phyloP scores from a whole-genome alignment of 23 tunicate genomes.

The Ascidia mentula region DNA sequence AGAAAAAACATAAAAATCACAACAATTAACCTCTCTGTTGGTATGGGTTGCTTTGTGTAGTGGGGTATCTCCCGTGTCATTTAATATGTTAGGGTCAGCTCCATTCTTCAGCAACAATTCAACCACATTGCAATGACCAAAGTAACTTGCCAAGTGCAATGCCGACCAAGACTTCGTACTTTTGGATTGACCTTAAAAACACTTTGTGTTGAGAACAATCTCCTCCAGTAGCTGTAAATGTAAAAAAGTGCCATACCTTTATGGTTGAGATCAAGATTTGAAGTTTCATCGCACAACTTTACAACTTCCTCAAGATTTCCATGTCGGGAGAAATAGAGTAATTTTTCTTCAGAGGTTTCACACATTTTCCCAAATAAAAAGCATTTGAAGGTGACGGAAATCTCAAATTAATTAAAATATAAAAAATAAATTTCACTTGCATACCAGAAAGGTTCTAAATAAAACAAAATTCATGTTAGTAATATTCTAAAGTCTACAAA shows the following conservation, averaged over 20 bases:
- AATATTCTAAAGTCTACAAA: no score
- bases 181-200: conserved; percentile 58
- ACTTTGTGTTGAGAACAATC: not conserved
- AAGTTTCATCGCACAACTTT: conserved; percentile 19
- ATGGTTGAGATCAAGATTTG: conserved; percentile 46
- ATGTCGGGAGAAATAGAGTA: conserved; percentile 56
- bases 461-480: not conserved
- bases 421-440: not conserved
- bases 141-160: conserved; percentile 81
- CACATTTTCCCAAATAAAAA: not conserved
- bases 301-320: conserved; percentile 40
- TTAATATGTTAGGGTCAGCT: conserved; percentile 64
- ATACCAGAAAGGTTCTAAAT: not conserved
- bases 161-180: conserved; percentile 77
- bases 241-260: conserved; percentile 36
- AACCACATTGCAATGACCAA: conserved; percentile 63
- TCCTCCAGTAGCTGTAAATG: not conserved
- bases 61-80: conserved; percentile 84
- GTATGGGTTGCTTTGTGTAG: conserved; percentile 90
- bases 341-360: conserved; percentile 35
- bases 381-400: not conserved
- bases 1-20: no score
- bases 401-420: not conserved
- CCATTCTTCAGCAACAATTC: conserved; percentile 33
- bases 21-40: conserved; percentile 58